phyloP scores from a whole-genome alignment of 2,113 vertebrate species.

The Chloebia gouldiae region DNA sequence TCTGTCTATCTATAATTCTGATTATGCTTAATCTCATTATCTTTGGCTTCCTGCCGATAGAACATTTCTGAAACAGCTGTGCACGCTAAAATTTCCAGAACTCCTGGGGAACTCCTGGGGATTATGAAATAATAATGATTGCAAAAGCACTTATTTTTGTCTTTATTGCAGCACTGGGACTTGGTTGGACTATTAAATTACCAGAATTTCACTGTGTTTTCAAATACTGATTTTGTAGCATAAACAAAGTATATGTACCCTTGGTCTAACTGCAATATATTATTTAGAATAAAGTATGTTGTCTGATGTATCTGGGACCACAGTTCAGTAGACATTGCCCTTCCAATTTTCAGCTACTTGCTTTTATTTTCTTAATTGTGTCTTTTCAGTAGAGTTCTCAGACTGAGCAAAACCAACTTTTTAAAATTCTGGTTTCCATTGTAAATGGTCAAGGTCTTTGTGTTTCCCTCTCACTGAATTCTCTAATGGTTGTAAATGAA shows the following conservation, averaged over 20 bases:
- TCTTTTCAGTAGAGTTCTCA: not conserved
- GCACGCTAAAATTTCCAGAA: not conserved
- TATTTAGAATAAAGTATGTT: not conserved
- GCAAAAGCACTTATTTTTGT: conserved; percentile 1
- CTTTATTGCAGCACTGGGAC: not conserved
- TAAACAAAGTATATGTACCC: not conserved
- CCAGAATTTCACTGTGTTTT: not conserved
- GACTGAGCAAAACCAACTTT: not conserved
- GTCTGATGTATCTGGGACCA: not conserved
- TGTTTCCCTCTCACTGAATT: not conserved
- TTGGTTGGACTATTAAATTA: not conserved
- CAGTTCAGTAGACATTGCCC: not conserved
- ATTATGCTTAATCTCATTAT: not conserved
- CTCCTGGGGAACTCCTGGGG: not conserved
- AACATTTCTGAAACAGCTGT: conserved; percentile 17
- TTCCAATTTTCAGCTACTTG: not conserved
- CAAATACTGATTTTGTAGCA: not conserved
- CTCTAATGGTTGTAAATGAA: not conserved
- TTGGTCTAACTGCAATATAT: not conserved
- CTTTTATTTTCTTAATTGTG: not conserved
- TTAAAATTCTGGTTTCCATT: not conserved
- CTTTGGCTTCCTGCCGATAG: not conserved
- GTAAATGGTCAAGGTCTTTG: not conserved
- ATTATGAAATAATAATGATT: conserved; percentile 21
- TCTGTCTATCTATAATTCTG: not conserved